Base-by-base conservation (phyloP, 2,888 invertebrate genomes). In the Euproctis similis region DNA sequence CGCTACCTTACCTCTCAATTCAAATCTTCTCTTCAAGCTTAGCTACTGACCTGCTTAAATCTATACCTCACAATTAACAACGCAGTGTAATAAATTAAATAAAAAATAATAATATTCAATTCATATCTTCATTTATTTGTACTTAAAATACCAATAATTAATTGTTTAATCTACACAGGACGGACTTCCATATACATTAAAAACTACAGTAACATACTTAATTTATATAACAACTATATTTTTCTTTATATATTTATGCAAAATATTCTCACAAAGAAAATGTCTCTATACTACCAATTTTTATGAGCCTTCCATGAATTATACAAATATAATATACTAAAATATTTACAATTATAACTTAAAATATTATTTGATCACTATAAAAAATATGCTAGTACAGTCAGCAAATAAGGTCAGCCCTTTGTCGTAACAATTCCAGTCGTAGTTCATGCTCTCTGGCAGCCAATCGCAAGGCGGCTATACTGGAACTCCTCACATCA, bases 401-500 rank as follows among this genome's bases (percentile, higher is more conserved):
- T 71, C 50, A 78, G 60, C 81, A 84, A 40, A 84, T 82, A 41
- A 82, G 53, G 53, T 82, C 80, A 13, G 82, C 75, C 62, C 92
- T 90, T 57, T 93, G 93, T 27, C 94, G 87, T 42, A 94, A 72
- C 82, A 92, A 86, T 70, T 94, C 95, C 51, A 95, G 81, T 65
- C 93, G 88, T 24, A 95, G 76, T 69, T 96, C 95, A 70, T 96
- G 95, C 62, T 96, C 96, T 17, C 96, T 85, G 1, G 96, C 96
- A 53, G 95, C 95, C 26, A 95, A 75, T 47, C 96, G 85, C 33
- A 96, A 80, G 0, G 94, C 92, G 0, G 95, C 95, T 48, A 96
- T 96, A 59, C 95, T 95, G 8, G 93, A 93, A 44, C 90, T 92
- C 47, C 94, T 85, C n/a, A 94, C 87, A 62, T 95, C 95, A 16